A percentile compares a stretch with the other conserved stretches of the same genome.
These are phyloP conservation scores for Luidia sarsii DNA, from an alignment of 53 echinoderm and acorn worm species.

Conservation along the genomic window DNA sequence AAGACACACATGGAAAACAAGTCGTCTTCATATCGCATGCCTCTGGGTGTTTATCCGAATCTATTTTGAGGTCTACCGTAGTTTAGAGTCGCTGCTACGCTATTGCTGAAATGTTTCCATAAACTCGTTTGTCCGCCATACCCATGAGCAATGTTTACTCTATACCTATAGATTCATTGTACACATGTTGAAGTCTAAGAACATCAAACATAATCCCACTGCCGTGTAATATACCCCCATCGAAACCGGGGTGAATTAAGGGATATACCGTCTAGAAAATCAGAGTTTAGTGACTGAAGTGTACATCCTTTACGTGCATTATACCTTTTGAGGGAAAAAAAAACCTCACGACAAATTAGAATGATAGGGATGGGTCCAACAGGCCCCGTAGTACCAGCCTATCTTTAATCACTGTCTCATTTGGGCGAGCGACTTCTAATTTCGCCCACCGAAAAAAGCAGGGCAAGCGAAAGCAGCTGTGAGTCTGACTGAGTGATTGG, in stretches of 20 bases:
- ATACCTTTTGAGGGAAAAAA: not conserved
- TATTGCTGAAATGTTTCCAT: no score
- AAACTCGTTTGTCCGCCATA: no score
- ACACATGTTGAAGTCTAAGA: no score
- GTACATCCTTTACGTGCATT: not conserved
- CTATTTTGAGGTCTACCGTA: no score
- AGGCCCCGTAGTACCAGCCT: no score
- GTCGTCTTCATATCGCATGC: no score
- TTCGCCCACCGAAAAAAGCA: not conserved
- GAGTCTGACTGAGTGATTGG: not conserved
- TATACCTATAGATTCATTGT: no score
- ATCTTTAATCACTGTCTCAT: conserved; percentile 13
- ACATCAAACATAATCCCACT: no score
- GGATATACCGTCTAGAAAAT: not conserved
- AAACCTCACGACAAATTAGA: not conserved
- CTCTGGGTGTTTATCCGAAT: no score
- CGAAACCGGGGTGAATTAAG: not conserved
- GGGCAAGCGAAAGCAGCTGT: conserved; percentile 16
- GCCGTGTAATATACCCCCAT: not conserved
- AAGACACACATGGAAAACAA: no score
- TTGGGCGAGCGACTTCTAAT: conserved; percentile 4
- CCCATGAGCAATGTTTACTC: no score
- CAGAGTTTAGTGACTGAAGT: not conserved
- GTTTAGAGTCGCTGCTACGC: no score
- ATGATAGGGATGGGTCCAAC: not conserved